A percentile compares a stretch with the other conserved stretches of the same genome.
phyloP scores from a whole-genome alignment of 2,888 invertebrate genomes.

The Argyresthia goedartella region DNA sequence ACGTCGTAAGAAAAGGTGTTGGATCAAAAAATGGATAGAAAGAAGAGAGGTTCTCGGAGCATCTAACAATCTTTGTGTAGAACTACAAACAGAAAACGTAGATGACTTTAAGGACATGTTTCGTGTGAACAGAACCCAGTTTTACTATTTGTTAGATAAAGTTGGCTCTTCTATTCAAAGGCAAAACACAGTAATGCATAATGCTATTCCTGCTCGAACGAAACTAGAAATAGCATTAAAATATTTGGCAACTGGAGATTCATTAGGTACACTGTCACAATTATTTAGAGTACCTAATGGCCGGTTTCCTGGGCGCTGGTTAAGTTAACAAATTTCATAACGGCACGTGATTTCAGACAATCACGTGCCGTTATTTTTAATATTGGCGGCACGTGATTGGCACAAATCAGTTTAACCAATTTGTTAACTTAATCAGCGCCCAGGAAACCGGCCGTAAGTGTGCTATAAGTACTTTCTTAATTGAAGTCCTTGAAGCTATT shows the following conservation, averaged over 20 bases:
- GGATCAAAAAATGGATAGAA: no score
- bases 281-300: slow-evolving; percentile 9
- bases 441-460: no score
- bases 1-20: slow-evolving; percentile 1
- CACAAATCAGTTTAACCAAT: no score
- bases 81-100: neutral
- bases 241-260: slow-evolving; percentile 7
- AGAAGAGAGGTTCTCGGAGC: neutral
- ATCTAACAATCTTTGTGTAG: no score
- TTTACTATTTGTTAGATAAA: slow-evolving; percentile 1
- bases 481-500: neutral
- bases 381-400: no score
- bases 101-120: neutral
- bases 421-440: no score
- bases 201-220: neutral
- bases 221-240: slow-evolving; percentile 1
- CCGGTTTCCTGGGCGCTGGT: no score
- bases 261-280: slow-evolving; percentile 2
- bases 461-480: slow-evolving; percentile 4
- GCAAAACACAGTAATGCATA: slow-evolving; percentile 1
- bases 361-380: no score
- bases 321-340: no score
- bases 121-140: neutral
- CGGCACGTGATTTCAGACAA: no score
- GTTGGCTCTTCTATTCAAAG: neutral